A percentile compares a stretch with the other conserved stretches of the same genome.
These are phyloP conservation scores for Hestina assimilis DNA, from an alignment of 1,140 invertebrate genomes.

Conservation along the genomic window DNA sequence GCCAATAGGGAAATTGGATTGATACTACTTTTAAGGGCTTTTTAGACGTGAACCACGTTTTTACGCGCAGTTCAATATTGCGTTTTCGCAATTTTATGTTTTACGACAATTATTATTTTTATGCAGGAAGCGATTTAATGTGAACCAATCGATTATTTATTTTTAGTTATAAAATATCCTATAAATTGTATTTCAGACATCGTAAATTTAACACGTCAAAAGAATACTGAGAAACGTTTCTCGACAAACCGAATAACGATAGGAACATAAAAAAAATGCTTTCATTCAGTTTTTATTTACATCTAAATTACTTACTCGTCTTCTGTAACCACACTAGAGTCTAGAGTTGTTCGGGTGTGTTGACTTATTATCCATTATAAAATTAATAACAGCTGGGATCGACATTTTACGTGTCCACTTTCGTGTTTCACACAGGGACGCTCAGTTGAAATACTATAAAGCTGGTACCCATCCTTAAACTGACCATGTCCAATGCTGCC, in stretches of 20 bases:
- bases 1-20: slow-evolving; percentile 74
- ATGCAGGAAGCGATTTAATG: slow-evolving; percentile 12
- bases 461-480: no score
- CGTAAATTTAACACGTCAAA: not conserved
- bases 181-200: not conserved
- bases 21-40: slow-evolving; percentile 69
- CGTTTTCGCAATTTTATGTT: slow-evolving; percentile 56
- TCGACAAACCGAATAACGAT: not conserved
- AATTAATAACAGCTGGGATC: no score
- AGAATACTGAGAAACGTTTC: not conserved
- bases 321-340: no score
- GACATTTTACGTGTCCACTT: no score
- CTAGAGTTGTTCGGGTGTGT: no score
- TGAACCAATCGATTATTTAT: slow-evolving; percentile 10
- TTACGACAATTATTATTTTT: slow-evolving; percentile 30
- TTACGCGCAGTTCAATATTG: slow-evolving; percentile 59
- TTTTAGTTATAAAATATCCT: slow-evolving; percentile 2
- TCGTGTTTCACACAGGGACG: no score
- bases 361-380: no score
- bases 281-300: not conserved
- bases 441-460: no score
- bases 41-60: slow-evolving; percentile 63
- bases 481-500: no score
- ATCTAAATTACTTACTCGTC: not conserved
- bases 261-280: not conserved